These are phyloP conservation scores for Morpho helenor DNA, from an alignment of 2,888 invertebrate species.

Conservation along the genomic window DNA sequence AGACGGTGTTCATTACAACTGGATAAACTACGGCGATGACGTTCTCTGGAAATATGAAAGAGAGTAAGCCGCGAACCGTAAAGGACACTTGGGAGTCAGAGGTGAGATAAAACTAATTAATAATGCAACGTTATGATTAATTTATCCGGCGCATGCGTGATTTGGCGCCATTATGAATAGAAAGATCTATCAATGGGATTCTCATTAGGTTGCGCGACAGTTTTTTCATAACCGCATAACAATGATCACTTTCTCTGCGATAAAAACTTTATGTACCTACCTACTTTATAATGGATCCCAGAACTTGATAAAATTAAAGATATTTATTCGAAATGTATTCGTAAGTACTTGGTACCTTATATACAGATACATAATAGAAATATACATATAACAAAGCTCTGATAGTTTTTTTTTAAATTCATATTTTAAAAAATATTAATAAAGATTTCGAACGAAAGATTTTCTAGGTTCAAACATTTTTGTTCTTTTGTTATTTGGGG, in stretches of 20 bases:
- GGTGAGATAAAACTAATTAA: conserved; percentile 47
- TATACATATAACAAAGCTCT: too few species aligned
- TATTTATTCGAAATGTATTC: neutral
- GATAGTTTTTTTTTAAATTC: too few species aligned
- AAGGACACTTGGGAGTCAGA: conserved; percentile 74
- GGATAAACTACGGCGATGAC: conserved; percentile 50
- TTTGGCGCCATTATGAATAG: conserved; percentile 46
- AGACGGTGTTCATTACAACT: conserved; percentile 50
- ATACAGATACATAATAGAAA: too few species aligned
- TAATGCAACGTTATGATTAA: conserved; percentile 24
- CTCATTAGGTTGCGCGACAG: conserved; percentile 53
- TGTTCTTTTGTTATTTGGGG: too few species aligned
- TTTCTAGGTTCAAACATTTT: too few species aligned
- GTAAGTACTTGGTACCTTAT: too few species aligned
- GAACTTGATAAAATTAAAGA: conserved; percentile 1
- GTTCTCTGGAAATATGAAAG: conserved; percentile 72
- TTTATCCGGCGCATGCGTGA: conserved; percentile 43
- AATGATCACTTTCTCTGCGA: conserved; percentile 49
- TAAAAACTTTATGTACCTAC: conserved; percentile 20
- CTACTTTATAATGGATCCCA: conserved; percentile 1
- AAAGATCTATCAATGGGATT: conserved; percentile 40
- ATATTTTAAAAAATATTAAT: too few species aligned
- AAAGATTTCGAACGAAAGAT: too few species aligned
- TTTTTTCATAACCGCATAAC: conserved; percentile 29
- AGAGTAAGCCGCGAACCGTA: conserved; percentile 61